Conservation (phyloP, 2,888 invertebrate genomes). For the Erannis defoliaria region DNA sequence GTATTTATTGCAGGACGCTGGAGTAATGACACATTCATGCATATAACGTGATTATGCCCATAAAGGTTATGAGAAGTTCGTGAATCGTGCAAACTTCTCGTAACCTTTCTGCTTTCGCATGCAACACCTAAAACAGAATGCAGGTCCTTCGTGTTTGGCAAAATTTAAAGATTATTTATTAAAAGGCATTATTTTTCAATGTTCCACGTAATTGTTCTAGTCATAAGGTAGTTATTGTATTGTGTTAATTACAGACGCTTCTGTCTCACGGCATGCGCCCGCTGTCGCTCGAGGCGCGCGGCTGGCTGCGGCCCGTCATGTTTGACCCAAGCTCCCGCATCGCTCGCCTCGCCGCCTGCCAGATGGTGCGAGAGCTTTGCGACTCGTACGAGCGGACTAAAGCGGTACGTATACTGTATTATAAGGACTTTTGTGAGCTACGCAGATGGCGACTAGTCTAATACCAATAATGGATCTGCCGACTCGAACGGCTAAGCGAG, state of each 20-base stretch:
- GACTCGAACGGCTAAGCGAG: no score
- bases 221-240: background rate
- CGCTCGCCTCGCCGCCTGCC: conserved; percentile 95
- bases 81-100: no score
- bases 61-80: no score
- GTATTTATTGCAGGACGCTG: no score
- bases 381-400: conserved; percentile 84
- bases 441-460: background rate
- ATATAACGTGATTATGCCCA: no score
- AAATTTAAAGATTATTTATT: no score
- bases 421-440: background rate
- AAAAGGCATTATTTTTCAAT: background rate
- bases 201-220: background rate
- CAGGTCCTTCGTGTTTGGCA: no score
- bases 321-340: conserved; percentile 97
- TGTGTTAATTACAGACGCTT: conserved; percentile 61
- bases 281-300: conserved; percentile 88
- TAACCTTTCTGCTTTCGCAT: no score
- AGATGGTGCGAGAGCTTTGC: conserved; percentile 94
- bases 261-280: conserved; percentile 84
- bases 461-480: no score
- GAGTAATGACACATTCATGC: no score
- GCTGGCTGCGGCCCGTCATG: conserved; percentile 96
- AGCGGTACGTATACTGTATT: conserved; percentile 65
- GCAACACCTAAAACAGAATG: no score